Evolutionary conservation across 2,888 invertebrate species (phyloP).

Genomic region (Eristalis tenax): DNA sequence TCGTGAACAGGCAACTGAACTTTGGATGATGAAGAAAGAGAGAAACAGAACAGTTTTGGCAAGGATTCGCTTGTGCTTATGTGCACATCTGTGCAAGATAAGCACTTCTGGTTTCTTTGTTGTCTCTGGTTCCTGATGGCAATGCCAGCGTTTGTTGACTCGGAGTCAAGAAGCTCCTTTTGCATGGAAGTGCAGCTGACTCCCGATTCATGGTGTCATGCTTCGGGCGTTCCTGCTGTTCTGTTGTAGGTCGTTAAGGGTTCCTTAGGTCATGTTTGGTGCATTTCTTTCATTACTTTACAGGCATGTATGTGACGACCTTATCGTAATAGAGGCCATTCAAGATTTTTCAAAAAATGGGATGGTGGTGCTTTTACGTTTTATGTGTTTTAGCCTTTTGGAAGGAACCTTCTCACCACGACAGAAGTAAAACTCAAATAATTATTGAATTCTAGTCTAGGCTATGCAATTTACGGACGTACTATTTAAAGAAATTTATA

Average conservation of each 20-base stretch:
- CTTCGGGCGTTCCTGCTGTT: not conserved
- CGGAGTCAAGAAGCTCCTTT: not conserved
- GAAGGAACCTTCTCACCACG: too few species aligned
- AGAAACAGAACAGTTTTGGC: constrained; percentile 36
- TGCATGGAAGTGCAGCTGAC: not conserved
- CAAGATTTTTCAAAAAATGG: not conserved
- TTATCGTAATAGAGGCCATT: not conserved
- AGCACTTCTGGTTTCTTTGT: constrained; percentile 11
- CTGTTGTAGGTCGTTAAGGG: not conserved
- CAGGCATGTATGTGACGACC: not conserved
- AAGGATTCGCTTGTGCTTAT: constrained; percentile 16
- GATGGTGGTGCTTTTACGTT: too few species aligned
- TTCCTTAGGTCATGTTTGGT: not conserved
- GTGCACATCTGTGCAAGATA: constrained; percentile 16
- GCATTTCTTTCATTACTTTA: not conserved
- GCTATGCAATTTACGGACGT: too few species aligned
- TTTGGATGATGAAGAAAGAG: not conserved
- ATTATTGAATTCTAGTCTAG: too few species aligned
- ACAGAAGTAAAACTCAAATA: too few species aligned
- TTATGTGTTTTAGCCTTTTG: too few species aligned
- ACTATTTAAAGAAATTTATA: too few species aligned
- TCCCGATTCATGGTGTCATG: not conserved
- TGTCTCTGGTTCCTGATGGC: not conserved
- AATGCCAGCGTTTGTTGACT: not conserved
- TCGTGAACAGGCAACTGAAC: not conserved